phyloP scores from a whole-genome alignment of 2,888 invertebrate species.

The Calliphora vomitoria region DNA sequence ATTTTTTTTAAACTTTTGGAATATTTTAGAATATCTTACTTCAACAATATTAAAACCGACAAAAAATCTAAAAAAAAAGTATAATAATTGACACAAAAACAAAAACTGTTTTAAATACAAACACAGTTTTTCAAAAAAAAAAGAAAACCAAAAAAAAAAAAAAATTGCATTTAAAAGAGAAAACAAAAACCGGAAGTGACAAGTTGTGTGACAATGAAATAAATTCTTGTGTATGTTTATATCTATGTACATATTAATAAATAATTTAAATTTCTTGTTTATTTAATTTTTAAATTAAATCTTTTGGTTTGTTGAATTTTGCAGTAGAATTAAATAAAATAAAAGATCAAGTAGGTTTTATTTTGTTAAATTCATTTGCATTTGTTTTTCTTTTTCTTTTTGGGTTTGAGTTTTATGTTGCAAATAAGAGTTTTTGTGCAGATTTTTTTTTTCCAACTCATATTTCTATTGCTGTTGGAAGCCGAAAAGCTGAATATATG shows the following conservation, averaged over 20 bases:
- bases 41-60: constrained; percentile 5
- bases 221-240: constrained; percentile 22
- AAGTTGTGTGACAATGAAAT: constrained; percentile 58
- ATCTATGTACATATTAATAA: background rate
- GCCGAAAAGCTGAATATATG: constrained; percentile 32
- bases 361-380: constrained; percentile 36
- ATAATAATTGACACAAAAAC: background rate
- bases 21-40: constrained; percentile 11
- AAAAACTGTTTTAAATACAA: background rate
- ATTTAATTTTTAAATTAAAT: constrained; percentile 37
- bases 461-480: background rate
- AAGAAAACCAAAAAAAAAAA: background rate
- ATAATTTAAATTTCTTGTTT: constrained; percentile 48
- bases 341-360: constrained; percentile 8
- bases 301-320: background rate
- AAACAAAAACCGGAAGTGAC: constrained; percentile 28
- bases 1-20: background rate
- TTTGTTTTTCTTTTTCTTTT: background rate
- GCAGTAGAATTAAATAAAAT: constrained; percentile 3
- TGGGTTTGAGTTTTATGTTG: background rate
- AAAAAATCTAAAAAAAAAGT: constrained; percentile 1
- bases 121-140: constrained; percentile 1
- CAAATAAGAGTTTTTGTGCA: background rate
- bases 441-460: constrained; percentile 1
- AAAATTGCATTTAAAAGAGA: no score